phyloP scores from a whole-genome alignment of 2,888 invertebrate species.

The Copidosoma aretas region DNA sequence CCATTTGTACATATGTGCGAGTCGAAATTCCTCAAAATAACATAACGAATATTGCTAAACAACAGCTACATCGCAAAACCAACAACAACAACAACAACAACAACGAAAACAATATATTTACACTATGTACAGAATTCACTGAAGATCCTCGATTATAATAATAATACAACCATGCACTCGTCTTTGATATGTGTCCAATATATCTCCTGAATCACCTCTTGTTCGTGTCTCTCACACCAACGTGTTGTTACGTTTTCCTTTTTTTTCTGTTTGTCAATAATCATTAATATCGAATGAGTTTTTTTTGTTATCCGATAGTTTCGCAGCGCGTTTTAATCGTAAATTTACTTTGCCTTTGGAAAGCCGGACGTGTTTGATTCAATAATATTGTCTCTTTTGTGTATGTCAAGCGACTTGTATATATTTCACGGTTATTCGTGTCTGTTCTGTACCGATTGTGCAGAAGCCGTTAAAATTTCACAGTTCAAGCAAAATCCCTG shows the following conservation, averaged over 20 bases:
- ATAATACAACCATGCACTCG: slow-evolving; percentile 31
- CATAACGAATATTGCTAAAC: too few species aligned
- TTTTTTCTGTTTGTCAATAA: slow-evolving; percentile 45
- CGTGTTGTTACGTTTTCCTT: slow-evolving; percentile 27
- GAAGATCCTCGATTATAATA: slow-evolving; percentile 17
- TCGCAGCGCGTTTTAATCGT: neutral
- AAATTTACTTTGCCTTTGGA: too few species aligned
- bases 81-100: too few species aligned
- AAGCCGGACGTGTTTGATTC: too few species aligned
- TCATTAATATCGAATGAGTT: slow-evolving; percentile 43
- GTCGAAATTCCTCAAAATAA: neutral
- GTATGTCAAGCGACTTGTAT: too few species aligned
- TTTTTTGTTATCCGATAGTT: slow-evolving; percentile 18
- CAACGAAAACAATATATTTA: neutral
- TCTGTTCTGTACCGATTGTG: too few species aligned
- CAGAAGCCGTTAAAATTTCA: too few species aligned
- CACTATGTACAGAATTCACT: slow-evolving; percentile 25
- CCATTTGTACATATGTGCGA: neutral
- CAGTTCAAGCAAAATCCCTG: too few species aligned
- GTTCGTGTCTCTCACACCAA: slow-evolving; percentile 29
- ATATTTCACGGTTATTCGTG: too few species aligned
- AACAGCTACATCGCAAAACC: too few species aligned
- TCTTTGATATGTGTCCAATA: slow-evolving; percentile 29
- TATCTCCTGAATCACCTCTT: slow-evolving; percentile 29
- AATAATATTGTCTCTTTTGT: too few species aligned